phyloP scores from a whole-genome alignment of 37 sponge, comb jelly and placozoan genomes.

The Crambe crambe region DNA sequence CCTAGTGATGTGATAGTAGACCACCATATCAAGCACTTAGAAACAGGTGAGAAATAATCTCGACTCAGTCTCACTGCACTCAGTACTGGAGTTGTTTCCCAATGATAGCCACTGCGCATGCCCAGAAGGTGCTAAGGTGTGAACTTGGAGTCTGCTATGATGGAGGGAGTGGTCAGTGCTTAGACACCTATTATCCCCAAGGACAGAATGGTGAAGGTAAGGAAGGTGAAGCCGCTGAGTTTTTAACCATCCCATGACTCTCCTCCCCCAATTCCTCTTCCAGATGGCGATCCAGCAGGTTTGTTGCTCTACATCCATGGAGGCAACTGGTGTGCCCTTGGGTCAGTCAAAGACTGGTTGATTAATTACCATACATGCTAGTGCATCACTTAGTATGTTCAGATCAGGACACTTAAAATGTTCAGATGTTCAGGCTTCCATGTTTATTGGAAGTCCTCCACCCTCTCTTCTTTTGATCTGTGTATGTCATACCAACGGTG shows the following conservation, averaged over 20 bases:
- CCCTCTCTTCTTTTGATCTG: no score
- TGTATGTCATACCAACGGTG: no score
- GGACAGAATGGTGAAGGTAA: background rate
- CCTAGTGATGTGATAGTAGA: constrained; percentile 28
- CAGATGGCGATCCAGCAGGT: background rate
- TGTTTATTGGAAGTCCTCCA: no score
- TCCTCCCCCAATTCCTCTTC: background rate
- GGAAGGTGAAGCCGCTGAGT: background rate
- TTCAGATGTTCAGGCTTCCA: no score
- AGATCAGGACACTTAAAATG: no score
- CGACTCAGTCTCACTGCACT: background rate
- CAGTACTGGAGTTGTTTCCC: no score
- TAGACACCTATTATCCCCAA: constrained; percentile 65
- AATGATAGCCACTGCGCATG: background rate
- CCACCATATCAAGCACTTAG: background rate
- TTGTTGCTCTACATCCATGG: constrained; percentile 69
- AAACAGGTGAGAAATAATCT: constrained; percentile 25
- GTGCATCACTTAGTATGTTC: no score
- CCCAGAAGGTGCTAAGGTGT: constrained; percentile 30
- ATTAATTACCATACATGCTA: no score
- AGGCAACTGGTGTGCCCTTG: constrained; percentile 68
- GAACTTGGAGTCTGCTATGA: constrained; percentile 50
- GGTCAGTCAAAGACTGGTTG: constrained; percentile 23
- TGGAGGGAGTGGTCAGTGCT: constrained; percentile 23
- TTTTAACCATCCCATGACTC: background rate